Evolutionary conservation across 2,888 invertebrate genomes (phyloP).

Genomic region (Perizoma flavofasciatum): DNA sequence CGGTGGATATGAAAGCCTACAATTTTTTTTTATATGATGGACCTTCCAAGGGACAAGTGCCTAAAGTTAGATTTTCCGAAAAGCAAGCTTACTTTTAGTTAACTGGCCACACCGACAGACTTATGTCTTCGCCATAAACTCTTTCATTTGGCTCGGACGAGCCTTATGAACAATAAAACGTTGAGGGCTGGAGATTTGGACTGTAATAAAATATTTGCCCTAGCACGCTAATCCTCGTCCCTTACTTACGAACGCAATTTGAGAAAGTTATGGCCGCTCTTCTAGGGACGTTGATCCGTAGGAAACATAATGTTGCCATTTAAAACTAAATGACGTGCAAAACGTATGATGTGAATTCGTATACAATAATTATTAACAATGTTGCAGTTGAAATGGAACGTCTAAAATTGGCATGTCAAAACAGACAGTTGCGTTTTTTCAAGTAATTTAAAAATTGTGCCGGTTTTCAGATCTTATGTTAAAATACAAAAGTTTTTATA

Average conservation of each 20-base stretch:
- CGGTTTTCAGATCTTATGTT: too few relatives aligned
- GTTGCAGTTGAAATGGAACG: slow-evolving; percentile 37
- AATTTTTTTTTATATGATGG: too few relatives aligned
- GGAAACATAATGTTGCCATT: slow-evolving; percentile 46
- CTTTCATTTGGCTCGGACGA: slow-evolving; percentile 84
- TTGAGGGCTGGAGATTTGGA: slow-evolving; percentile 83
- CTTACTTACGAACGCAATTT: slow-evolving; percentile 81
- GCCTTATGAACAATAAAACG: slow-evolving; percentile 84
- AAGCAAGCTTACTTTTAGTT: slow-evolving; percentile 52
- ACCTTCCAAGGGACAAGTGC: too few relatives aligned
- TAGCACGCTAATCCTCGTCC: slow-evolving; percentile 81
- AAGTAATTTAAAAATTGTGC: slow-evolving; percentile 1
- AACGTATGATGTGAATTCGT: slow-evolving; percentile 29
- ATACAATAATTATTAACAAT: slow-evolving; percentile 25
- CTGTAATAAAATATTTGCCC: slow-evolving; percentile 84
- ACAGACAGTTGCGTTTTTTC: slow-evolving; percentile 11
- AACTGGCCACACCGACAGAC: slow-evolving; percentile 74
- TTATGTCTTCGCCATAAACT: slow-evolving; percentile 81
- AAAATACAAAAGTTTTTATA: too few relatives aligned
- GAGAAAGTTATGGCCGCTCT: slow-evolving; percentile 74
- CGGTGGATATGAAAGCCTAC: too few relatives aligned
- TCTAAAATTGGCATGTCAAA: slow-evolving; percentile 22
- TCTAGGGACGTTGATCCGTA: slow-evolving; percentile 48
- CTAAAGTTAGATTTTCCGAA: slow-evolving; percentile 26
- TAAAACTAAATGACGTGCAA: slow-evolving; percentile 32